Conservation (phyloP, 2,113 vertebrate genomes). For the Trichomycterus rosablanca region DNA sequence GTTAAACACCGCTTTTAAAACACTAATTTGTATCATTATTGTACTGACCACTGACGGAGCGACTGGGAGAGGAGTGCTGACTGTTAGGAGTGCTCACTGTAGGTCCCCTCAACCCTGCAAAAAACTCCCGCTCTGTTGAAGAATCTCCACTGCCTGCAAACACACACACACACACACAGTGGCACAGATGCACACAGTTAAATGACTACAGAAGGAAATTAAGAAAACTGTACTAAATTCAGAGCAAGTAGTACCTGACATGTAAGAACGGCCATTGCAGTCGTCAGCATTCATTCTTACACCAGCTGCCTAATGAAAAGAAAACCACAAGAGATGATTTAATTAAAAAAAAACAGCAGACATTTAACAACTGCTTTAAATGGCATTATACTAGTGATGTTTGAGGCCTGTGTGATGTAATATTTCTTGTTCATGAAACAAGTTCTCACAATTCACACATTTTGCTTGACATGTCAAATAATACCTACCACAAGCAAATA, state of each 20-base stretch:
- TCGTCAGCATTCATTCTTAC: conserved; percentile 90
- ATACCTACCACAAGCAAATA: no score
- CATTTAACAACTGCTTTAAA: no score
- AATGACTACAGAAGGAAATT: not conserved
- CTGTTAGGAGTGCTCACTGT: conserved; percentile 84
- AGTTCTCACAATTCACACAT: no score
- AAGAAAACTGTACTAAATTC: not conserved
- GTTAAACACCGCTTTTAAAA: not conserved
- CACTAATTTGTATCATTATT: conserved; percentile 3
- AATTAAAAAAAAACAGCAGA: no score
- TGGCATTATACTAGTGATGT: no score
- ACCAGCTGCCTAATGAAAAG: conserved; percentile 69
- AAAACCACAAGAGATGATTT: conserved; percentile 1
- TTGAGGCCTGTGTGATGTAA: no score
- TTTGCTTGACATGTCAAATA: no score
- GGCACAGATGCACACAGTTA: no score
- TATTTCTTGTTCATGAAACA: no score
- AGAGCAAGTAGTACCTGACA: conserved; percentile 74
- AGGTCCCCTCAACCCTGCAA: conserved; percentile 75
- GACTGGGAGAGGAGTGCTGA: conserved; percentile 85
- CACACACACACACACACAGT: conserved; percentile 35
- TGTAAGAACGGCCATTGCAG: conserved; percentile 84
- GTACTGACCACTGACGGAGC: conserved; percentile 84
- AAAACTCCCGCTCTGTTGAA: conserved; percentile 86
- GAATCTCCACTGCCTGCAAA: conserved; percentile 85